phyloP scores from a whole-genome alignment of 2,113 vertebrate genomes.

The Chroicocephalus ridibundus region DNA sequence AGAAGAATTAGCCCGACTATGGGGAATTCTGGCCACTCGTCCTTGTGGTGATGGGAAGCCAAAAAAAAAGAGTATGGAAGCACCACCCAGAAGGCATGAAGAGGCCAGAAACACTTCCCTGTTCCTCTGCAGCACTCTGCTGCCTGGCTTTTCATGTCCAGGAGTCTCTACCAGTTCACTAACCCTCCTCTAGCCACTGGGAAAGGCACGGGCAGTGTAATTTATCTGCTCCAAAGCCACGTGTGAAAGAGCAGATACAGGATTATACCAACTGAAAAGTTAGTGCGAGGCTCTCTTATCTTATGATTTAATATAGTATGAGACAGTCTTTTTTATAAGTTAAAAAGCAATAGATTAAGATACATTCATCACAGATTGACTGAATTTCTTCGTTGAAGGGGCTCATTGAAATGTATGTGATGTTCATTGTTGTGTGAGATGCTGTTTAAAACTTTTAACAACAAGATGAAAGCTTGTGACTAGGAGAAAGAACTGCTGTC shows the following conservation, averaged over 20 bases:
- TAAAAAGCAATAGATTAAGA: background rate
- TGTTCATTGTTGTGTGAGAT: constrained; percentile 28
- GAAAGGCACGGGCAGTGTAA: background rate
- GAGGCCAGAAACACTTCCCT: background rate
- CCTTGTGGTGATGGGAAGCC: background rate
- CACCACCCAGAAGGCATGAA: rapidly evolving
- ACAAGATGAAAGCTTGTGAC: constrained; percentile 28
- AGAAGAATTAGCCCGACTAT: background rate
- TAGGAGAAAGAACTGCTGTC: constrained; percentile 21
- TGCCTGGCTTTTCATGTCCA: rapidly evolving
- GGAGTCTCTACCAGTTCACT: background rate
- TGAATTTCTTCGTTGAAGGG: background rate
- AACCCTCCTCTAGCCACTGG: background rate
- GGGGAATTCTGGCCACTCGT: background rate
- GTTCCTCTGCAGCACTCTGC: background rate
- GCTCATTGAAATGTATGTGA: background rate
- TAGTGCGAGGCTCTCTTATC: background rate
- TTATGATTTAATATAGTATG: background rate
- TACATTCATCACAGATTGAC: background rate
- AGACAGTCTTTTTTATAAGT: background rate
- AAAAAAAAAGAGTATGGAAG: background rate
- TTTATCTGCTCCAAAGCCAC: background rate
- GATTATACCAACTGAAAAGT: background rate
- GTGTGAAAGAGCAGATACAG: background rate
- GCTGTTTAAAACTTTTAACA: constrained; percentile 12